Evolutionary conservation across 2,888 invertebrate genomes (phyloP), one percentile per base, ranked within the genome.

Genomic region (Ennomos quercinarius): DNA sequence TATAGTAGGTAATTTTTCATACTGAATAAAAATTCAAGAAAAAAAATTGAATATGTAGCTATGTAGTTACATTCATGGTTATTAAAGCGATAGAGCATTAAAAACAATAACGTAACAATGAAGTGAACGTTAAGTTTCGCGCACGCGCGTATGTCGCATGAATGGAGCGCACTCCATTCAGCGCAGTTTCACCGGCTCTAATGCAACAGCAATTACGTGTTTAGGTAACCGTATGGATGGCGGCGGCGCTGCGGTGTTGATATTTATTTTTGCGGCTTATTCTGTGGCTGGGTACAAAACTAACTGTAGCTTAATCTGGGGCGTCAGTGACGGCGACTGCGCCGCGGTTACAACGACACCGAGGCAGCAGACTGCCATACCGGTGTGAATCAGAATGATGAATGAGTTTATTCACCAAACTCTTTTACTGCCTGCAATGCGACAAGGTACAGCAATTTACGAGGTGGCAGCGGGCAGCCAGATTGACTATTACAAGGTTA

Each of bases 111-210:
- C 50, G 45, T 54, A 72, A 65, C 51, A 63, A 67, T 61, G 58
- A 73, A 72, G 78, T 76, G 81, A 83, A 76, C 76, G 80, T 73
- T 67, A 71, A 71, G 70, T 70, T 64, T 68, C 74, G 78, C 78
- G 80, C 72, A 72, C 79, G 79, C 80, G 77, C 77, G 76, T 70
- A 73, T 69, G 67, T 59, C 71, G 80, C 75, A 86, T 88, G 89
- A 89, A 89, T 89, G 89, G 80, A 77, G 72, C 77, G 73, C 76
- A 72, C 72, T 81, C 76, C 87, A 87, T 88, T 88, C 77, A 86
- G 69, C 70, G 72, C 73, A 73, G 72, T 72, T 73, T 79, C 77
- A 74, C 76, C 73, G 72, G 75, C 76, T 76, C 76, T 78, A 82
- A 77, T 80, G 84, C 84, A 83, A 80, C 76, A 71, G 66, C 75